phyloP scores from a whole-genome alignment of 2,888 invertebrate species.

The Mythimna loreyi region DNA sequence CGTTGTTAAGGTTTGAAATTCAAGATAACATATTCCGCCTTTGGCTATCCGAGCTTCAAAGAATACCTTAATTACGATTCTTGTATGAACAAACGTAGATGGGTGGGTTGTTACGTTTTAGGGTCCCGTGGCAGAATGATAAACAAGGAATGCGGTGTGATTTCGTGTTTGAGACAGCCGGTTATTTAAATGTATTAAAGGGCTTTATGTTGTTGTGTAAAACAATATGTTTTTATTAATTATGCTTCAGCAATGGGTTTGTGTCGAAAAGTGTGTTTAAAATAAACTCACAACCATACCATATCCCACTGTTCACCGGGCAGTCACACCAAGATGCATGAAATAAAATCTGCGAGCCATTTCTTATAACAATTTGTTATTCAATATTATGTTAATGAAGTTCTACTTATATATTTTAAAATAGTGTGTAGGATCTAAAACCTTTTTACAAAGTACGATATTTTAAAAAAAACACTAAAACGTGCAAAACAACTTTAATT shows the following conservation, averaged over 20 bases:
- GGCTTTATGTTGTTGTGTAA: neutral
- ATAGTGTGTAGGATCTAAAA: too few relatives aligned
- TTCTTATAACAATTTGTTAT: too few relatives aligned
- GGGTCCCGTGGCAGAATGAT: neutral
- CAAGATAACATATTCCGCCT: conserved; percentile 60
- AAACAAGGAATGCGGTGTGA: neutral
- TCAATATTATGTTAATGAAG: too few relatives aligned
- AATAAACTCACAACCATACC: too few relatives aligned
- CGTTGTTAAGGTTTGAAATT: conserved; percentile 55
- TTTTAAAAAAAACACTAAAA: too few relatives aligned
- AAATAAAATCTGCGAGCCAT: too few relatives aligned
- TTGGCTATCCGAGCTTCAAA: conserved; percentile 63
- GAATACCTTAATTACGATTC: conserved; percentile 60
- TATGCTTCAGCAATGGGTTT: neutral
- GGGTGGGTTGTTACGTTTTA: neutral
- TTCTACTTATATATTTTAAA: too few relatives aligned
- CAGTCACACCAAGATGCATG: too few relatives aligned
- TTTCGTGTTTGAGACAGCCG: neutral
- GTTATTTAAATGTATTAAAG: neutral
- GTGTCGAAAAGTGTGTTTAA: too few relatives aligned
- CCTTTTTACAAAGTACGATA: too few relatives aligned
- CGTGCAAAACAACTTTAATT: too few relatives aligned
- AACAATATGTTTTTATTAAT: neutral
- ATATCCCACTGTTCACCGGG: too few relatives aligned
- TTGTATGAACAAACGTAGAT: conserved; percentile 46